Evolutionary conservation across 2,113 vertebrate genomes (phyloP), one percentile per base, ranked within the genome.

Genomic region (Cebidichthys violaceus): DNA sequence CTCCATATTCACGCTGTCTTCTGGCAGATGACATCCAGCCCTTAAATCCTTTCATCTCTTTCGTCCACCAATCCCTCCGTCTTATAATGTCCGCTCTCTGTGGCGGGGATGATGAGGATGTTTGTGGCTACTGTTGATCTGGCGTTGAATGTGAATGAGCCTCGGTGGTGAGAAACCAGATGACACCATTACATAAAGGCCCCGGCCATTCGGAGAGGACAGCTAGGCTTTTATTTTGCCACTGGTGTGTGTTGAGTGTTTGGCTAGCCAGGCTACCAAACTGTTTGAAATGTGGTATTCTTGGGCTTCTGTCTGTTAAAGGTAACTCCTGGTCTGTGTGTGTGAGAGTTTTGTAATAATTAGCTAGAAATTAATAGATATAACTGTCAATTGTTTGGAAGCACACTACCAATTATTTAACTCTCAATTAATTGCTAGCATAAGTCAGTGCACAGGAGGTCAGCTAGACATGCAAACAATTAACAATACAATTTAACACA

Each of bases 81-180:
- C 73, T 66, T 33, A 64, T 72, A 47, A 67, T 55, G 65, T 60
- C 70, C 22, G 1, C 9, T 61, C 75, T 72, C 71, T 79, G 71
- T 52, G 55, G n/a, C 0, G 43, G 64, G 37, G 73, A 77, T 79
- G 88, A 70, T 55, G 85, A 75, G 77, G 75, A 41, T 80, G 50
- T 73, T 77, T 70, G 68, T 37, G 62, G 85, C 72, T 72, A 68
- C 29, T 65, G 86, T 60, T 83, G 77, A 83, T 83, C 79, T 82
- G 86, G 75, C 7, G 78, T 62, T 85, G 92, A 91, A 92, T 93
- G 79, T n/a, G 82, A 92, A 92, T 88, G 91, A 92, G 89, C 70
- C 73, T 66, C 39, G 52, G 78, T 75, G 81, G 77, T 79, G 79
- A 89, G 88, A 85, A 91, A 87, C 85, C 76, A 81, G 89, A 88